These are phyloP conservation scores for Globodera rostochiensis DNA, from an alignment of 1,140 invertebrate genomes.

Conservation along the genomic window DNA sequence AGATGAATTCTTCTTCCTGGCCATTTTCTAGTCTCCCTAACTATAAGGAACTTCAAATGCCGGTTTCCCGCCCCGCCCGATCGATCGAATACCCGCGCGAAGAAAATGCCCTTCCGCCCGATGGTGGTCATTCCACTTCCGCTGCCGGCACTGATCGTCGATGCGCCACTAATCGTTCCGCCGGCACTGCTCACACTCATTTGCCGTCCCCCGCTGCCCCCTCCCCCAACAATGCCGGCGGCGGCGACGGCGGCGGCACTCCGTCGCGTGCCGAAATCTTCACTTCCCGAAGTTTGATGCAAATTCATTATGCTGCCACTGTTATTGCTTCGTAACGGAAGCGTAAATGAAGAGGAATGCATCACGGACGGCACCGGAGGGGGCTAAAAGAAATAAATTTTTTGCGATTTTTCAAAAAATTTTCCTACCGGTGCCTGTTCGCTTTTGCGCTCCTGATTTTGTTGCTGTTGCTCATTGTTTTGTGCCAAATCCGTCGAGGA, in stretches of 20 bases:
- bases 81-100: slow-evolving; percentile 22
- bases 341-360: slow-evolving; percentile 22
- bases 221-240: neutral
- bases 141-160: slow-evolving; percentile 25
- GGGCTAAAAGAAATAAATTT: neutral
- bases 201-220: neutral
- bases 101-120: slow-evolving; percentile 39
- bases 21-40: too few species aligned
- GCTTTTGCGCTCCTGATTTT: neutral
- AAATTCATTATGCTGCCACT: slow-evolving; percentile 12
- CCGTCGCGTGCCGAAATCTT: slow-evolving; percentile 32
- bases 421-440: neutral
- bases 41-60: too few species aligned
- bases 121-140: slow-evolving; percentile 11
- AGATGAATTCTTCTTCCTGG: too few species aligned
- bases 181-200: slow-evolving; percentile 12
- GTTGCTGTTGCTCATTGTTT: neutral
- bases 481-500: neutral
- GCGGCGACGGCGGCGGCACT: neutral
- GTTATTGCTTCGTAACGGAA: slow-evolving; percentile 2
- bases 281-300: slow-evolving; percentile 29
- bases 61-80: neutral
- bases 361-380: neutral
- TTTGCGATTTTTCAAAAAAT: neutral
- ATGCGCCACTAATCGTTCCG: slow-evolving; percentile 22